These are phyloP conservation scores for Pseudotriccus pelzelni DNA, from an alignment of 2,797 vertebrate species.

Conservation along the genomic window DNA sequence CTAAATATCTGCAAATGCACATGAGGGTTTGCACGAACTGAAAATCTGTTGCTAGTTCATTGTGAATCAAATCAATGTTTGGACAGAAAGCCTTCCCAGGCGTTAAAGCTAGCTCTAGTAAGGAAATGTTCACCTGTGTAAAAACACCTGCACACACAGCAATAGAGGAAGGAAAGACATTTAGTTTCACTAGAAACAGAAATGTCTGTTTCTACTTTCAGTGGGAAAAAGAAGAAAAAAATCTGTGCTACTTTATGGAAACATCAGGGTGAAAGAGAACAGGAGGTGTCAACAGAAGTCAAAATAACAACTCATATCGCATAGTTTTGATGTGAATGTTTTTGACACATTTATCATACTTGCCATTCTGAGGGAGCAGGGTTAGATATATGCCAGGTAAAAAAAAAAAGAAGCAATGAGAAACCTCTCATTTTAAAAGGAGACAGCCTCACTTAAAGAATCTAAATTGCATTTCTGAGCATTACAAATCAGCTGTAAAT, in stretches of 20 bases:
- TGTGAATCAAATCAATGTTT: not conserved
- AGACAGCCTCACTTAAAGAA: not conserved
- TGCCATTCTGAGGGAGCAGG: not conserved
- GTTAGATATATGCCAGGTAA: not conserved
- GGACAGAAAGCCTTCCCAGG: not conserved
- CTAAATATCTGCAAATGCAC: not conserved
- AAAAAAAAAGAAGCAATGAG: not conserved
- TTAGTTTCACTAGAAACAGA: not conserved
- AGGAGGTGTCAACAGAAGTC: constrained; percentile 16
- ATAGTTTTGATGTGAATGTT: not conserved
- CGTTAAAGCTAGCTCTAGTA: not conserved
- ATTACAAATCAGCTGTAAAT: constrained; percentile 38
- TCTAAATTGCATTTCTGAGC: constrained; percentile 4
- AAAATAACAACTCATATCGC: not conserved
- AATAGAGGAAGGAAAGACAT: not conserved
- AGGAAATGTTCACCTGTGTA: not conserved
- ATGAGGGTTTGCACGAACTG: not conserved
- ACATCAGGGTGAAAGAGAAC: constrained; percentile 20
- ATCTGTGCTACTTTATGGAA: not conserved
- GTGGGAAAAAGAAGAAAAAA: not conserved
- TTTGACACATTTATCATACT: constrained; percentile 1
- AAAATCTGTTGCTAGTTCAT: not conserved
- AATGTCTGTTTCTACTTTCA: not conserved
- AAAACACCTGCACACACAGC: not conserved
- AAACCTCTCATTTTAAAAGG: not conserved